Evolutionary conservation across 2,797 vertebrate species (phyloP), one percentile per base, ranked within the genome.

Genomic region (Gallinago solitaria): DNA sequence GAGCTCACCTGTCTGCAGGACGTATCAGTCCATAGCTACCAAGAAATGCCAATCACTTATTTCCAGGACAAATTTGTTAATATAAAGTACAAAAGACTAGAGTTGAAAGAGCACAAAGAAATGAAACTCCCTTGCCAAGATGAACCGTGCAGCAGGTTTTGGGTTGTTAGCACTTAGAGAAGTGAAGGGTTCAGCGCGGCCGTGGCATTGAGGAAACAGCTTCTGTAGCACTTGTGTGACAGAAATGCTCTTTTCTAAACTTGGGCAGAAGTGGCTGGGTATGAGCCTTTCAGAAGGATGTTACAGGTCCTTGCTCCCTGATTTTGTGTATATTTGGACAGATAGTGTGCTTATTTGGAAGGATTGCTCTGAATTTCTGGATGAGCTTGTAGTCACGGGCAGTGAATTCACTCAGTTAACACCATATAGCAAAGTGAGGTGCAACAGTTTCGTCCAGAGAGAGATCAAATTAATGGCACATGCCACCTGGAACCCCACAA

Each of bases 141-240:
- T 23, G 56, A 30, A 10, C 47, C 23, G 43, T 45, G 28, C 63
- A 35, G 61, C 59, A 60, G 57, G 54, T 43, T 77, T 76, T 18
- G 79, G 56, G 30, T 39, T 59, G 54, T 3, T 28, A 56, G 35
- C 35, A 9, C 39, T 30, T 16, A 1, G 12, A n/a, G 41, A 65
- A 47, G 27, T 5, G 17, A 16, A 59, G 25, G 0, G 1, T 9
- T 53, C 61, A 53, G 53, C 33, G 19, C 48, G 10, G 64, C 60
- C 0, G 0, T 17, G 27, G 63, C 50, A 25, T 30, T 6, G 2
- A 69, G 37, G 60, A 50, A 64, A 21, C 0, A 1, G 18, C 27
- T 76, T 35, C 63, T 47, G 41, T 43, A 41, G 23, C 13, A 20
- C 1, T 1, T 20, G 5, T 18, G 39, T 53, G 64, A 47, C 45